These are phyloP conservation scores for Eupithecia inturbata DNA, from an alignment of 2,888 invertebrate species.

Conservation along the genomic window DNA sequence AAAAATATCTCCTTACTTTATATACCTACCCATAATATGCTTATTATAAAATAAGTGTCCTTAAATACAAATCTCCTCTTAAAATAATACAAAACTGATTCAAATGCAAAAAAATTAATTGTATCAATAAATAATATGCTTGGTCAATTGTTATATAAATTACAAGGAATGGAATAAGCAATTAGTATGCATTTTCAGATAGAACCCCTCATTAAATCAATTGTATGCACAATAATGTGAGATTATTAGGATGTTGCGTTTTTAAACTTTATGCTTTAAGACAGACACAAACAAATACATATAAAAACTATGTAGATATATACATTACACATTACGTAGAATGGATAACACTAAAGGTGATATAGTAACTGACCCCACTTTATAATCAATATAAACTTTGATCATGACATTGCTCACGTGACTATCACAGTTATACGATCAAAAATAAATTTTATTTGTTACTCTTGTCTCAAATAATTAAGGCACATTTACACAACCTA, in stretches of 20 bases:
- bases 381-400: slow-evolving; percentile 52
- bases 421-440: slow-evolving; percentile 49
- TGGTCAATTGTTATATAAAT: neutral
- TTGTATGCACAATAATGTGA: neutral
- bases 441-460: slow-evolving; percentile 2
- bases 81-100: too few species aligned
- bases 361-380: slow-evolving; percentile 37
- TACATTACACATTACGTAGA: neutral
- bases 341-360: slow-evolving; percentile 31
- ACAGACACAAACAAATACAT: slow-evolving; percentile 5
- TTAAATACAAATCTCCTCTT: too few species aligned
- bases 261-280: neutral
- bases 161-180: neutral
- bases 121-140: neutral
- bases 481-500: slow-evolving; percentile 39
- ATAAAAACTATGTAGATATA: slow-evolving; percentile 21
- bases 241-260: neutral
- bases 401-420: slow-evolving; percentile 44
- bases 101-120: neutral
- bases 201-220: neutral
- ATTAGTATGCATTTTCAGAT: neutral
- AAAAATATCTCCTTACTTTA: too few species aligned
- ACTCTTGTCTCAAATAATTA: slow-evolving; percentile 14
- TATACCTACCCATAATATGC: too few species aligned
- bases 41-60: too few species aligned